phyloP scores from a whole-genome alignment of 2,113 vertebrate genomes.

The Colistium nudipinnis region DNA sequence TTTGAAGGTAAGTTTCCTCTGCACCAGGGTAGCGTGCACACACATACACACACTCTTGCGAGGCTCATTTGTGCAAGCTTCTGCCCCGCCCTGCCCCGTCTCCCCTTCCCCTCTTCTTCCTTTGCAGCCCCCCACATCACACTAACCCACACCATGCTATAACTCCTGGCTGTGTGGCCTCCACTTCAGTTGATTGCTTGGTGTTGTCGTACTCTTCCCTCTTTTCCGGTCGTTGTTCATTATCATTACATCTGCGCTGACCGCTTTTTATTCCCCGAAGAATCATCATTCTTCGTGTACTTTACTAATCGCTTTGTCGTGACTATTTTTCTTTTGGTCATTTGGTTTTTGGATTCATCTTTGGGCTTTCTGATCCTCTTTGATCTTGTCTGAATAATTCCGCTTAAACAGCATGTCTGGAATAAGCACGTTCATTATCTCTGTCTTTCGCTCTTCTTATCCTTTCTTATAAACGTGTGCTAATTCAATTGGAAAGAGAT shows the following conservation, averaged over 20 bases:
- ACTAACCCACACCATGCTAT: constrained; percentile 37
- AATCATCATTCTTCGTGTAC: constrained; percentile 53
- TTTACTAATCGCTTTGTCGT: constrained; percentile 58
- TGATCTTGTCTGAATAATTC: constrained; percentile 46
- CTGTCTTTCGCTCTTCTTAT: constrained; percentile 26
- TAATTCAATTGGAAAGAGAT: constrained; percentile 5
- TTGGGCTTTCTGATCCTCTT: constrained; percentile 49
- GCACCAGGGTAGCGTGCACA: constrained; percentile 77
- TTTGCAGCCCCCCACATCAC: constrained; percentile 37
- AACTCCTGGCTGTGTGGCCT: constrained; percentile 51
- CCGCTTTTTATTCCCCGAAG: constrained; percentile 40
- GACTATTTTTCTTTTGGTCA: constrained; percentile 34
- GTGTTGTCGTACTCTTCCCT: constrained; percentile 19
- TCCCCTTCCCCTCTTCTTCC: constrained; percentile 23
- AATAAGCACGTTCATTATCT: constrained; percentile 59
- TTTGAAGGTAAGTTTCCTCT: constrained; percentile 99
- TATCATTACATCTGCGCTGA: constrained; percentile 54
- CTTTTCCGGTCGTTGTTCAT: constrained; percentile 48
- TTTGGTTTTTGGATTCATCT: constrained; percentile 48
- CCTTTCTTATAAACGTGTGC: constrained; percentile 26
- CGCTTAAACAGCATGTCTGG: constrained; percentile 52
- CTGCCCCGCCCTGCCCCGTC: constrained; percentile 48
- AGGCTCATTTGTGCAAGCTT: constrained; percentile 78
- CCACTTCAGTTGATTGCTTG: constrained; percentile 40
- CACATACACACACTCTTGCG: constrained; percentile 77